Evolutionary conservation across 2,113 vertebrate species (phyloP).

Genomic region (Odocoileus hemionus): DNA sequence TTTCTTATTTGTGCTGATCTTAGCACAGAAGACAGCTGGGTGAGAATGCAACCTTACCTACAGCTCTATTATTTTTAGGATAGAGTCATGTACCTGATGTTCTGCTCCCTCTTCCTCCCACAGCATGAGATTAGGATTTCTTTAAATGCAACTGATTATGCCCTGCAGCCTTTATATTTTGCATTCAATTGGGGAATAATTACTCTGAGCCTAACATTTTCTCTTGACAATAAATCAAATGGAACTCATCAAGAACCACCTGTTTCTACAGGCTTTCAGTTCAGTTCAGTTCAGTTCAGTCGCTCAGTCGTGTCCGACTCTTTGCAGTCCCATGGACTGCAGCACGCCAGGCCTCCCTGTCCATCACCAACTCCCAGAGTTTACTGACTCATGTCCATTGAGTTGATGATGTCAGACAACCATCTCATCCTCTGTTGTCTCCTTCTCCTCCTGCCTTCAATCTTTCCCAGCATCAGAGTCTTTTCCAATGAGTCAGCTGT

Average conservation of each 20-base stretch:
- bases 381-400: neutral
- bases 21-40: neutral
- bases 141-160: neutral
- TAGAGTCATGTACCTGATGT: neutral
- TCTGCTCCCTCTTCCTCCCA: neutral
- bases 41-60: neutral
- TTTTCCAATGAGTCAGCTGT: neutral
- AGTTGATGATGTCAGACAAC: neutral
- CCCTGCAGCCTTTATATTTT: neutral
- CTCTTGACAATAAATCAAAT: neutral
- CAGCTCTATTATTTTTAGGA: neutral
- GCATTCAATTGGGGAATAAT: neutral
- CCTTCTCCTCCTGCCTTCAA: neutral
- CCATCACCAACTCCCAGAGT: neutral
- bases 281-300: neutral
- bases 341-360: neutral
- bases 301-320: fast-evolving
- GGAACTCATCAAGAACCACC: neutral
- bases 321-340: neutral
- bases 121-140: neutral
- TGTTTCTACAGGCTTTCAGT: neutral
- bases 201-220: neutral
- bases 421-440: neutral
- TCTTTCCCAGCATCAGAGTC: neutral
- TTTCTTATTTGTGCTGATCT: neutral